Base-by-base conservation (phyloP, 2,797 vertebrate species). In the Gymnocypris eckloni region DNA sequence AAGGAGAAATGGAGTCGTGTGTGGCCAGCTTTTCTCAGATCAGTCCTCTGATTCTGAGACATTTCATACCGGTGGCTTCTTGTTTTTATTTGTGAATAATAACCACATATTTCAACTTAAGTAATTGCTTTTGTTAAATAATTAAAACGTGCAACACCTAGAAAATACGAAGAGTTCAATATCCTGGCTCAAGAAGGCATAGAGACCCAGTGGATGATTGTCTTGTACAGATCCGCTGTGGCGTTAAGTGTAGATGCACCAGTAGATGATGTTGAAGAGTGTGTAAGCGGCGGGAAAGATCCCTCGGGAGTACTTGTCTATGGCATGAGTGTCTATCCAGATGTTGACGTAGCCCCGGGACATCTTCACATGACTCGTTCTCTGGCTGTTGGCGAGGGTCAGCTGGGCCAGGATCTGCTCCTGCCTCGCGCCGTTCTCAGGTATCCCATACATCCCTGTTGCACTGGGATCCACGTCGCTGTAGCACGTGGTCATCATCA, bases 191-290 rank as follows among this genome's bases (percentile, higher is more conserved):
- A 83, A 91, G 87, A 94, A 95, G 93, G 95, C 93, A 22, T 39
- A 66, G 72, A 52, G 81, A n/a, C 18, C 12, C 45, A 13, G 45
- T 7, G 18, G 33, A 69, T 37, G 20, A 20, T 10, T 43, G 12
- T 59, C 43, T 41, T 48, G 20, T 22, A 10, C 13, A 4, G 64
- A 22, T 33, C 50, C 18, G 43, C 25, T 50, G 11, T 33, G 56
- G 2, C 39, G 87, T 94, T 96, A 99, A 54, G 94, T 97, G 93
- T 99, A 99, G 88, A 98, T 98, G 91, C 96, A 97, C 98, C 98
- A 99, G 90, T 99, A 99, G 94, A 99, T 96, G 93, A 99, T 95
- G 92, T 99, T 99, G 93, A 99, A 99, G 94, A 99, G 96, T 92
- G 98, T 96, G 90, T 97, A 99, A 1, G 96, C 97, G 79, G 97